A percentile compares a stretch with the other conserved stretches of the same genome.
phyloP scores from a whole-genome alignment of 2,888 invertebrate species.

The Xanthorhoe spadicearia region DNA sequence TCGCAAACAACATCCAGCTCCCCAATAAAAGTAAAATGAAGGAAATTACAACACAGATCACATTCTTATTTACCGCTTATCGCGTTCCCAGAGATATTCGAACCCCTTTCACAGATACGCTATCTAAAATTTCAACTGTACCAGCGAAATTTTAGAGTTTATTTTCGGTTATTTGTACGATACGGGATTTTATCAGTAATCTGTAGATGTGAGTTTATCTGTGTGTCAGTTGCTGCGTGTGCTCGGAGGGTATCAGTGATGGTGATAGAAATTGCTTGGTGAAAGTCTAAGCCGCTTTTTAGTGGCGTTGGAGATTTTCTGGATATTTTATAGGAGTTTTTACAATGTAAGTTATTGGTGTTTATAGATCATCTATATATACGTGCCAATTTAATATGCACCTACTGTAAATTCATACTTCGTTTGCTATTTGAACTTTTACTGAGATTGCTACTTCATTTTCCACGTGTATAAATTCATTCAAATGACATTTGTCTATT shows the following conservation, averaged over 20 bases:
- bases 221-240: slow-evolving; percentile 30
- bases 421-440: too few relatives aligned
- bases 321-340: background rate
- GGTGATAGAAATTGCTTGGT: slow-evolving; percentile 22
- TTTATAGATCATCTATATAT: too few relatives aligned
- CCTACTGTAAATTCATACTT: too few relatives aligned
- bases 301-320: slow-evolving; percentile 6
- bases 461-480: background rate
- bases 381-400: too few relatives aligned
- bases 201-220: slow-evolving; percentile 48
- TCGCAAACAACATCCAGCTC: slow-evolving; percentile 28
- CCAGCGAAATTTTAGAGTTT: slow-evolving; percentile 32
- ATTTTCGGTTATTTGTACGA: slow-evolving; percentile 34
- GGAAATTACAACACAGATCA: slow-evolving; percentile 44
- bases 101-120: slow-evolving; percentile 39
- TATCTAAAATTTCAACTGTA: slow-evolving; percentile 39
- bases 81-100: slow-evolving; percentile 42
- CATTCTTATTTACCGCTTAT: slow-evolving; percentile 45
- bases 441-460: too few relatives aligned
- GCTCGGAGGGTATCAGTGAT: slow-evolving; percentile 29
- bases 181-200: slow-evolving; percentile 43
- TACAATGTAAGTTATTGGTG: slow-evolving; percentile 18
- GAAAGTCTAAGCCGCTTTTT: slow-evolving; percentile 13
- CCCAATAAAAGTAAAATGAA: slow-evolving; percentile 41
- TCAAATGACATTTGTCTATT: background rate